Base-by-base conservation (phyloP, 2,113 vertebrate genomes). In the Alces alces region DNA sequence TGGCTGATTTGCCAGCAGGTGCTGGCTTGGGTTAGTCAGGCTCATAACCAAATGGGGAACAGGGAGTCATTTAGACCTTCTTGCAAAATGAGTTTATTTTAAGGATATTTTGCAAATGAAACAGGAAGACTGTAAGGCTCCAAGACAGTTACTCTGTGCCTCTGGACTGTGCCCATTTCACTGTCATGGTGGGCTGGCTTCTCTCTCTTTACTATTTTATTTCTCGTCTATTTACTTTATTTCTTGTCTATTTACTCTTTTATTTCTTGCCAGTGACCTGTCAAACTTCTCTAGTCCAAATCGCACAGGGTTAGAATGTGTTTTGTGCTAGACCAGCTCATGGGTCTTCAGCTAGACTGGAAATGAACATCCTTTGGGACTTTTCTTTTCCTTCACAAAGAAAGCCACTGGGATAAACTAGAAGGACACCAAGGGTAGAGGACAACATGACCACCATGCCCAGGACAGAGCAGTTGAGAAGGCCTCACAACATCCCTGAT, bases 61-160 rank as follows among this genome's bases (percentile, higher is more conserved):
- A 86, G 84, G 52, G 50, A 85, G 36, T 91, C 57, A 45, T 80
- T 89, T 19, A 78, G 64, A 80, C 14, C 17, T 25, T 58, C 57
- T 94, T 83, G 43, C 55, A 85, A 95, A 90, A 50, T 47, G 43
- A n/a, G 8, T 88, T 92, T 90, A 84, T 93, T 89, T 84, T 95
- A 66, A 94, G 43, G 78, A 57, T 36, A 88, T 57, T 6, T 60
- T 91, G 50, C 76, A 89, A 28, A 79, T 43, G 28, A 78, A 98
- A 96, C 52, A 89, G 73, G 61, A 89, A 91, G 19, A 17, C 33
- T n/a, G 0, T 84, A 52, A 93, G 84, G 28, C 86, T 54, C 21
- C 27, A 70, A 92, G 82, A 28, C 3, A 50, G 50, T 79, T 39
- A 4, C 17, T 55, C 27, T 89, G 21, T 86, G 14, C 25, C 30